Percentiles rank a stretch among this genome's conserved stretches.
phyloP scores from a whole-genome alignment of 2,888 invertebrate species.

The Nipponacmea schrenckii region DNA sequence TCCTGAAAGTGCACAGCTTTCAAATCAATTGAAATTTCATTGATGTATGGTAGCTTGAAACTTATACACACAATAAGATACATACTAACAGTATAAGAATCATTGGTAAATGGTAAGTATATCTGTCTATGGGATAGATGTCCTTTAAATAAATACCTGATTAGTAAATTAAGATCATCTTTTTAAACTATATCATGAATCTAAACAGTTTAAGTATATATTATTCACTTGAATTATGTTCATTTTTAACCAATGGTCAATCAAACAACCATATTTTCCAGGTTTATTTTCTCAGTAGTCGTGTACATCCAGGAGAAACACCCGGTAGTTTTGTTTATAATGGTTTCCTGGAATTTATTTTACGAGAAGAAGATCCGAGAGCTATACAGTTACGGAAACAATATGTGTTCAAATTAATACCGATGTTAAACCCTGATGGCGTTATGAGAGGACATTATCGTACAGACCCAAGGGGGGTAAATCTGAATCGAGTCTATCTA shows the following conservation, averaged over 20 bases:
- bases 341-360: constrained; percentile 83
- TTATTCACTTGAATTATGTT: neutral
- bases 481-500: constrained; percentile 87
- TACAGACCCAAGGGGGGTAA: constrained; percentile 87
- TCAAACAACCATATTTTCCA: too few species aligned
- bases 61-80: too few species aligned
- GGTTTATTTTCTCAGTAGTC: constrained; percentile 85
- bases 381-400: constrained; percentile 78
- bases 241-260: neutral
- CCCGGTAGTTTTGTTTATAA: constrained; percentile 91
- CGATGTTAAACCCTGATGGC: constrained; percentile 91
- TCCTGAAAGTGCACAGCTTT: too few species aligned
- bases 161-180: neutral
- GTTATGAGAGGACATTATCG: constrained; percentile 81
- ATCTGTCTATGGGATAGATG: too few species aligned
- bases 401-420: constrained; percentile 86
- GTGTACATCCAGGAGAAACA: constrained; percentile 93
- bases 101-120: too few species aligned
- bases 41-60: too few species aligned
- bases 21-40: too few species aligned
- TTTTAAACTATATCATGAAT: neutral
- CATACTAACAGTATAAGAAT: too few species aligned
- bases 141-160: neutral
- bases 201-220: neutral
- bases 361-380: constrained; percentile 79